Evolutionary conservation across 1,140 invertebrate species (phyloP), one percentile per base, ranked within the genome.

Genomic region (Aphelinus atriplicis): DNA sequence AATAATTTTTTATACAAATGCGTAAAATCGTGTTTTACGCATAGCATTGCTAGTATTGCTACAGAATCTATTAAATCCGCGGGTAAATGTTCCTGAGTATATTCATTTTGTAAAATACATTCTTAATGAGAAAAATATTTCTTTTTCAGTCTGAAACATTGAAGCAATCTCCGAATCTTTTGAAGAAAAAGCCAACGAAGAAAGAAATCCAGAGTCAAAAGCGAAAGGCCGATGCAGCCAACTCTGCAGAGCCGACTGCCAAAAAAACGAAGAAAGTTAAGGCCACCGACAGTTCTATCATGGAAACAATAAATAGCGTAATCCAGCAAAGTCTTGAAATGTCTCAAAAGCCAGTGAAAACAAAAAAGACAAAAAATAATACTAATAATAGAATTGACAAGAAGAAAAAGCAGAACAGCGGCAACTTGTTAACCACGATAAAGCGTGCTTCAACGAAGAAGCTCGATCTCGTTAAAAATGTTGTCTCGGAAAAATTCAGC

Each of bases 371-470:
- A n/a, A 80, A 63, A 45, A 78, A 67, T 71, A 56, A 45, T 42
- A 9, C 50, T 5, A 55, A 43, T 5, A 7, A 26, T 2, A 72
- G 62, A 45, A n/a, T 62, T 3, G 56, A 55, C 64, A 78, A 75
- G 71, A 78, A 73, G 42, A 77, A 73, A 1, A 60, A 76, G 68
- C 77, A 75, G 51, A 83, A 78, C 66, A 77, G 70, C 4, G 70
- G 73, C 0, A 84, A 84, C 70, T 75, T 82, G 81, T 82, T 71
- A 75, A 87, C 80, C 85, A 87, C 84, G 83, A 88, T 77, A 83
- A 91, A 90, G 76, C 91, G 90, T 75, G 83, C 89, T 42, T 83
- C 88, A 10, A 26, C 26, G 26, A 90, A 90, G 62, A 90, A 88
- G 56, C 79, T 78, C 80, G 86, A 89, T 66, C 84, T 84, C 71